Percentiles rank a stretch among this genome's conserved stretches.
These are phyloP conservation scores for Microctonus brassicae DNA, from an alignment of 2,888 invertebrate species.

Conservation along the genomic window DNA sequence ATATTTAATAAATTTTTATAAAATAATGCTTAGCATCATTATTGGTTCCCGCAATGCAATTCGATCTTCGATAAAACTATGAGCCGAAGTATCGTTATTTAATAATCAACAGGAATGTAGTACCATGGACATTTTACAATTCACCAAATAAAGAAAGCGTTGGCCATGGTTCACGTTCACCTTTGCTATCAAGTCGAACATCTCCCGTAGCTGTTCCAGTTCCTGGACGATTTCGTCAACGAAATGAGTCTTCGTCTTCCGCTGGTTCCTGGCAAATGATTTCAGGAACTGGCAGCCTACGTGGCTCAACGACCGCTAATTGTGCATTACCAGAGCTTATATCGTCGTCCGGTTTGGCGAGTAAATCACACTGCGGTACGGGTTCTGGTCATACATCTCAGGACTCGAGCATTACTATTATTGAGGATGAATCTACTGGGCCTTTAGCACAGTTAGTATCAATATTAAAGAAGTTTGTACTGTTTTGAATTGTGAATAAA, in stretches of 20 bases:
- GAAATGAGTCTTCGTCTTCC: constrained; percentile 75
- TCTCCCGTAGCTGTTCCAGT: constrained; percentile 78
- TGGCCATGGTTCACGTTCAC: constrained; percentile 60
- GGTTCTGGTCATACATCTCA: constrained; percentile 66
- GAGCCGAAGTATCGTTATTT: constrained; percentile 3
- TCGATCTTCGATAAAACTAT: not conserved
- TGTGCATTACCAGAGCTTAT: constrained; percentile 58
- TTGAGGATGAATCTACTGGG: constrained; percentile 66
- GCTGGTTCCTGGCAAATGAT: constrained; percentile 80
- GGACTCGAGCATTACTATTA: constrained; percentile 69
- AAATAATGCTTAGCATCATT: not conserved
- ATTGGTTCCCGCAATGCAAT: not conserved
- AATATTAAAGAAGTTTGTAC: constrained; percentile 6
- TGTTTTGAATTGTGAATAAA: not conserved
- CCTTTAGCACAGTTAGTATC: constrained; percentile 54
- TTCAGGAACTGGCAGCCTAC: constrained; percentile 77
- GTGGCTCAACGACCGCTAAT: constrained; percentile 71
- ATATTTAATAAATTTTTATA: not conserved
- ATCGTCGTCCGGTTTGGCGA: constrained; percentile 56
- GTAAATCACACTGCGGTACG: constrained; percentile 56
- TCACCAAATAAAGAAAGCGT: constrained; percentile 60
- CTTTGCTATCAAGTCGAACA: constrained; percentile 70
- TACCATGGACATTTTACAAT: constrained; percentile 58
- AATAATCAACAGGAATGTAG: constrained; percentile 54
- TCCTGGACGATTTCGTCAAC: constrained; percentile 71